phyloP scores from a whole-genome alignment of 92 coral and sea anemone species.

The Parazoanthus swiftii region DNA sequence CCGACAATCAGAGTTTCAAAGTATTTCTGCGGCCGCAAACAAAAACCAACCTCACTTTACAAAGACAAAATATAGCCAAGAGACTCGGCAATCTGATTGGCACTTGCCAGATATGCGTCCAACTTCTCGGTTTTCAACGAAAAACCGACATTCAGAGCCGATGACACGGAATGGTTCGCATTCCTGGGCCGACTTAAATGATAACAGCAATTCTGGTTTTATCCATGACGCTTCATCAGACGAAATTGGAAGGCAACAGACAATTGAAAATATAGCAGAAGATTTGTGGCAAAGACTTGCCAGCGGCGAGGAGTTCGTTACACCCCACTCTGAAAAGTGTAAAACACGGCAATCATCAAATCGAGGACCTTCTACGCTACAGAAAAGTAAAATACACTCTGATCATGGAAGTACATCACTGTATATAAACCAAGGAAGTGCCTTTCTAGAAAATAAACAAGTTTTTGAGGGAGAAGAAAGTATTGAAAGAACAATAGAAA shows the following conservation, averaged over 20 bases:
- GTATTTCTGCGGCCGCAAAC: background rate
- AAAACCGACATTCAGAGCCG: background rate
- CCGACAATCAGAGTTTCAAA: background rate
- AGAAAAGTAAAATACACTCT: background rate
- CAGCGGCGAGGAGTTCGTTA: conserved; percentile 50
- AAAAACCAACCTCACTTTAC: background rate
- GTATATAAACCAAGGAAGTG: background rate
- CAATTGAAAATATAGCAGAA: conserved; percentile 40
- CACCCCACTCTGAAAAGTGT: background rate
- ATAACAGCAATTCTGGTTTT: background rate
- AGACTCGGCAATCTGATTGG: background rate
- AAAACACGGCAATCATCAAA: background rate
- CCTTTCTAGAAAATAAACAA: background rate
- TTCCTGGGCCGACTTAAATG: background rate
- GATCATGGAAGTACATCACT: background rate
- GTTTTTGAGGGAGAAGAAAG: background rate
- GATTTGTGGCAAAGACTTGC: conserved; percentile 54
- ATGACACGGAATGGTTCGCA: background rate
- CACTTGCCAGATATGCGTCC: background rate
- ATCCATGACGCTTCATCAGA: background rate
- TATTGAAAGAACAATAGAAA: background rate
- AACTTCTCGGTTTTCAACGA: background rate
- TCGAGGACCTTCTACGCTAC: background rate
- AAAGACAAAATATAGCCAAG: background rate
- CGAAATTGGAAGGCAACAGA: conserved; percentile 32